Conservation (phyloP, 2,888 invertebrate species). For the Papilio elwesi region DNA sequence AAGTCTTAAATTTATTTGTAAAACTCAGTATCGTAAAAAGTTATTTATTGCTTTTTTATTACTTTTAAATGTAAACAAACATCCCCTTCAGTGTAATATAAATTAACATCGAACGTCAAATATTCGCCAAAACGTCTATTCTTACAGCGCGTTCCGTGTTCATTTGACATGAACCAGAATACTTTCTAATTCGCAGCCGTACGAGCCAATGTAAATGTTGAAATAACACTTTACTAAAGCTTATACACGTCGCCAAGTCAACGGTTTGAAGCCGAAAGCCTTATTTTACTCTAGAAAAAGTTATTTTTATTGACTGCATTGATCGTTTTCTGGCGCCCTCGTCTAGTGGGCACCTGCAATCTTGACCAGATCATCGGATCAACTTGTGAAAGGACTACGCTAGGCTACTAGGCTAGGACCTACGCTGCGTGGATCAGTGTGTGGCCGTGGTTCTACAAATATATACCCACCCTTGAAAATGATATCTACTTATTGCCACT, state of each 20-base stretch:
- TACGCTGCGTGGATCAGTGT: too few relatives aligned
- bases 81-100: constrained; percentile 13
- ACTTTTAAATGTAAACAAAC: constrained; percentile 18
- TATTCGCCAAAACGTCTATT: constrained; percentile 23
- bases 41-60: constrained; percentile 10
- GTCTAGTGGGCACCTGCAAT: too few relatives aligned
- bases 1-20: constrained; percentile 9
- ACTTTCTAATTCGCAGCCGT: constrained; percentile 33
- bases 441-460: too few relatives aligned
- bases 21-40: not conserved
- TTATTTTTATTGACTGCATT: too few relatives aligned
- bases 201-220: constrained; percentile 22
- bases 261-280: constrained; percentile 5
- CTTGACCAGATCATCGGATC: too few relatives aligned
- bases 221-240: constrained; percentile 17
- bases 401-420: too few relatives aligned
- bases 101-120: not conserved
- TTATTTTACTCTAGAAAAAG: too few relatives aligned
- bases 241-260: constrained; percentile 7
- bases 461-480: too few relatives aligned
- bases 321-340: too few relatives aligned
- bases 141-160: constrained; percentile 13
- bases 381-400: too few relatives aligned
- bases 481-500: not conserved
- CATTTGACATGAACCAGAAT: constrained; percentile 24